Evolutionary conservation across 2,888 invertebrate species (phyloP).

Genomic region (Anthophora plumipes): DNA sequence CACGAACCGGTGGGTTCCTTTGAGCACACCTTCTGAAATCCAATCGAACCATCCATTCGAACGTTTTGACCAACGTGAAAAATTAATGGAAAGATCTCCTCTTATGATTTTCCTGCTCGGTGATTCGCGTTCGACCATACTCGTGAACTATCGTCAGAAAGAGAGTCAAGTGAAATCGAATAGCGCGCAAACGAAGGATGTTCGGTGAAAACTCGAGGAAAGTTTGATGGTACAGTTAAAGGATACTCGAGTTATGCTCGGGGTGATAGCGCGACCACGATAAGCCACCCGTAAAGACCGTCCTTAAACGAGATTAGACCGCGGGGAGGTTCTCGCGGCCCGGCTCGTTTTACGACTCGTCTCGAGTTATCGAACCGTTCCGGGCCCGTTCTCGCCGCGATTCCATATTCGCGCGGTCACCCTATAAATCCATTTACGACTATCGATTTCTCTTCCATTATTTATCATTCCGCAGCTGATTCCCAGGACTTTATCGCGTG

Average conservation of each 20-base stretch:
- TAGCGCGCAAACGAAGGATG: background rate
- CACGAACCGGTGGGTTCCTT: background rate
- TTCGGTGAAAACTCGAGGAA: background rate
- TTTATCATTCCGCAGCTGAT: conserved; percentile 2
- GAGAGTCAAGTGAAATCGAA: background rate
- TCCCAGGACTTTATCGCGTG: background rate
- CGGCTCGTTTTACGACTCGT: conserved; percentile 32
- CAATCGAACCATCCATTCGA: background rate
- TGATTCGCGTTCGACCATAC: too few relatives aligned
- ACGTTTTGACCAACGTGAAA: background rate
- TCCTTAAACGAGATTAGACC: conserved; percentile 59
- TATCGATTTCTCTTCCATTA: conserved; percentile 25
- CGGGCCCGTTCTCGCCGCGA: background rate
- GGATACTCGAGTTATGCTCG: background rate
- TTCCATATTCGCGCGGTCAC: background rate
- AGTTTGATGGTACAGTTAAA: background rate
- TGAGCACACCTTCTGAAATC: background rate
- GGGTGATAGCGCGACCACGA: conserved; percentile 26
- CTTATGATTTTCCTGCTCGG: too few relatives aligned
- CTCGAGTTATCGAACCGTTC: conserved; percentile 33
- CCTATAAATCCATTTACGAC: conserved; percentile 33
- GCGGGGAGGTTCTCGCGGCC: conserved; percentile 30
- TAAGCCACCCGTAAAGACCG: conserved; percentile 52
- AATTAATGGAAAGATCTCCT: conserved; percentile 5
- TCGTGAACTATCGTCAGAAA: too few relatives aligned